phyloP scores from a whole-genome alignment of 2,113 vertebrate species.

The Misgurnus mizolepis region DNA sequence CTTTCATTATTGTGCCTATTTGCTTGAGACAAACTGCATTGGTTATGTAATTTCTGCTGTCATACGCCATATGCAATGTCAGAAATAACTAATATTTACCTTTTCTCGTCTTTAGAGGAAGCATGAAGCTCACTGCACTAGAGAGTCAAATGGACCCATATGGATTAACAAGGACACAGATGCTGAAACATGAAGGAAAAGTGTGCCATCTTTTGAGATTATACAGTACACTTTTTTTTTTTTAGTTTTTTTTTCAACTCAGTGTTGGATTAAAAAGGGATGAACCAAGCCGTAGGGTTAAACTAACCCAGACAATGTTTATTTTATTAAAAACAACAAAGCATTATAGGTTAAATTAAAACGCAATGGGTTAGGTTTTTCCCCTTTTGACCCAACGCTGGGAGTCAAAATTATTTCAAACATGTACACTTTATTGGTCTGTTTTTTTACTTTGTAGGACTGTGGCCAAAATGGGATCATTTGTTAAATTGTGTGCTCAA shows the following conservation, averaged over 20 bases:
- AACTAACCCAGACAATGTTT: too few species aligned
- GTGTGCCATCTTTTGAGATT: too few species aligned
- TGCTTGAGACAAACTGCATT: neutral
- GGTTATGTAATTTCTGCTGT: neutral
- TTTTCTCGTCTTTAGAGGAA: constrained; percentile 43
- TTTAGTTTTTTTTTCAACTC: too few species aligned
- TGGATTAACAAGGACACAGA: neutral
- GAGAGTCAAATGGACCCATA: neutral
- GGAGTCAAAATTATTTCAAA: too few species aligned
- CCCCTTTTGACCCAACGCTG: too few species aligned
- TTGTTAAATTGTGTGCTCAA: too few species aligned
- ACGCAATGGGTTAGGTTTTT: too few species aligned
- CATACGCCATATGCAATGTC: neutral
- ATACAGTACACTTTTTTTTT: too few species aligned
- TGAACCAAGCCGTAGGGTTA: too few species aligned
- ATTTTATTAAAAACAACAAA: too few species aligned
- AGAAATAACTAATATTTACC: neutral
- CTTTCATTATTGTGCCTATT: neutral
- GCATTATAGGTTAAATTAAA: too few species aligned
- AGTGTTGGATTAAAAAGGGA: too few species aligned
- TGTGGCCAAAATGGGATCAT: neutral
- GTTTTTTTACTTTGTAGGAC: neutral
- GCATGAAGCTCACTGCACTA: constrained; percentile 39
- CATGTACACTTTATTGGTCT: neutral
- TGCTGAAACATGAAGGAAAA: neutral